Conservation (phyloP, 23 tunicate species). For the Oikopleura dioica region DNA sequence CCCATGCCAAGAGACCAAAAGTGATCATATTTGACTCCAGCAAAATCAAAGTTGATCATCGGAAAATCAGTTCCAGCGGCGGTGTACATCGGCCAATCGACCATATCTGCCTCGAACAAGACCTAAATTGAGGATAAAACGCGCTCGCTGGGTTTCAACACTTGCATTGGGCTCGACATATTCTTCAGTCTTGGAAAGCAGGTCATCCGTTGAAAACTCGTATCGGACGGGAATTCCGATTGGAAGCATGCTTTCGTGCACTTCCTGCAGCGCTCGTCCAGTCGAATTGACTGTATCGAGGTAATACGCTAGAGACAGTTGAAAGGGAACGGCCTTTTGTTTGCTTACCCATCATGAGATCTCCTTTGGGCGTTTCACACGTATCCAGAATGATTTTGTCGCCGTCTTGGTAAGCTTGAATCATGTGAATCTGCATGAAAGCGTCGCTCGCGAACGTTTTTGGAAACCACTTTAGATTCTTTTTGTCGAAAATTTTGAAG, state of each 20-base stretch:
- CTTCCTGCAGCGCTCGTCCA: background rate
- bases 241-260: background rate
- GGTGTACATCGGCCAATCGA: background rate
- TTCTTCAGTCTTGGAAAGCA: conserved; percentile 17
- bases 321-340: too few relatives aligned
- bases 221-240: background rate
- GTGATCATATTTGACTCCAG: background rate
- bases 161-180: conserved; percentile 37
- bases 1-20: background rate
- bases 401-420: too few relatives aligned
- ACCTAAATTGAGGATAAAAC: too few relatives aligned
- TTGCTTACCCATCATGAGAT: too few relatives aligned
- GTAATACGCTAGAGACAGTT: too few relatives aligned
- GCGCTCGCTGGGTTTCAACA: too few relatives aligned
- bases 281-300: background rate
- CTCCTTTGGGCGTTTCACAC: too few relatives aligned
- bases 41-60: background rate
- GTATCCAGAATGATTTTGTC: too few relatives aligned
- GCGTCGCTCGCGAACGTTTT: conserved; percentile 19
- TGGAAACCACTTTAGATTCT: conserved; percentile 24
- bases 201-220: background rate
- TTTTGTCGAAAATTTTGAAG: conserved; percentile 33
- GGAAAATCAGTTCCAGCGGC: background rate
- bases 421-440: too few relatives aligned
- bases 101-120: too few relatives aligned